Percentiles rank a stretch among this genome's conserved stretches.
Conservation (phyloP, 2,888 invertebrate species). For the Rhopalosiphum nymphaeae region DNA sequence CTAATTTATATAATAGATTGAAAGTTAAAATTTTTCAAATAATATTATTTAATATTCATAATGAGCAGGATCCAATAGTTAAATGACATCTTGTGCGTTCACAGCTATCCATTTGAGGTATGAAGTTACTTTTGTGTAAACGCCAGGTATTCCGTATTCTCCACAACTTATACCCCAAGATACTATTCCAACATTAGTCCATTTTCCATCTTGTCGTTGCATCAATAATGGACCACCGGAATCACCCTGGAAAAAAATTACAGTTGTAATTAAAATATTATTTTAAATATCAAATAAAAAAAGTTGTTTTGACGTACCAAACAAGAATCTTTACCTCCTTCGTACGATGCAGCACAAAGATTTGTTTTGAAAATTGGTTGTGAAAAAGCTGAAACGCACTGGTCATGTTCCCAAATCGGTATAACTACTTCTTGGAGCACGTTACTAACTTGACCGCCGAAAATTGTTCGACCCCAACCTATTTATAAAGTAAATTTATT, state of each 20-base stretch:
- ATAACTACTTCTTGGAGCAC: conserved; percentile 83
- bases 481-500: neutral
- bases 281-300: neutral
- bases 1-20: neutral
- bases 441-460: conserved; percentile 78
- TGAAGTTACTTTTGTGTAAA: conserved; percentile 82
- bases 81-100: conserved; percentile 70
- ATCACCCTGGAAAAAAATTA: conserved; percentile 75
- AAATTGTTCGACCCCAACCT: conserved; percentile 84
- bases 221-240: conserved; percentile 87
- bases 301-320: conserved; percentile 74
- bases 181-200: conserved; percentile 85
- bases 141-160: conserved; percentile 79
- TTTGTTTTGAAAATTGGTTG: conserved; percentile 78
- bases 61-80: neutral
- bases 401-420: conserved; percentile 82
- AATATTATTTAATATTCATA: neutral
- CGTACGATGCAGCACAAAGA: conserved; percentile 82
- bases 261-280: neutral
- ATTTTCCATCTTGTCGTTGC: conserved; percentile 80
- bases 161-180: conserved; percentile 90
- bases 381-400: conserved; percentile 77
- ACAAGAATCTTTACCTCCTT: conserved; percentile 86
- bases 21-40: neutral
- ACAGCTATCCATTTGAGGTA: conserved; percentile 80